Conservation (phyloP, 2,797 vertebrate genomes). For the Pteropus rufus region DNA sequence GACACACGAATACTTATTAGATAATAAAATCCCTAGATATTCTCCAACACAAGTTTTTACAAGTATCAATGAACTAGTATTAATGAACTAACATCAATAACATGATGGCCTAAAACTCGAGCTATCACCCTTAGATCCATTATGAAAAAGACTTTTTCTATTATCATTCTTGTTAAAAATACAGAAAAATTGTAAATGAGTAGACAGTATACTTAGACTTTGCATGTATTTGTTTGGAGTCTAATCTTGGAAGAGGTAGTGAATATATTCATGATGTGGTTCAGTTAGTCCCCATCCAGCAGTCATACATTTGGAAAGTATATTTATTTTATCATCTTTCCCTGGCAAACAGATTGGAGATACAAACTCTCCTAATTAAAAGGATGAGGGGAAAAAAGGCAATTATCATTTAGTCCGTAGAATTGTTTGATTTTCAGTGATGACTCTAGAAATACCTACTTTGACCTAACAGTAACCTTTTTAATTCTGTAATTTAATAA, state of each 20-base stretch:
- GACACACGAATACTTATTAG: background rate
- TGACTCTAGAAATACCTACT: background rate
- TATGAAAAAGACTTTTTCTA: background rate
- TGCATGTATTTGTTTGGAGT: background rate
- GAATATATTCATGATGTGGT: background rate
- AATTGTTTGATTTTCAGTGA: background rate
- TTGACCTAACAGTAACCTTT: background rate
- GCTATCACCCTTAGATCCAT: background rate
- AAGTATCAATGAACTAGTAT: background rate
- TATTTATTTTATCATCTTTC: slow-evolving; percentile 21
- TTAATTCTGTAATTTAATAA: background rate
- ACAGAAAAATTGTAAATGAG: background rate
- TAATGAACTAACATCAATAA: background rate
- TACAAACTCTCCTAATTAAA: slow-evolving; percentile 2
- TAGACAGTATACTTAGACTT: background rate
- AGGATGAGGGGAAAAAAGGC: background rate
- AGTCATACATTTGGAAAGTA: background rate
- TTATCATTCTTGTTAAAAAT: background rate
- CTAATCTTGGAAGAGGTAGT: background rate
- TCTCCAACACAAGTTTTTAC: background rate
- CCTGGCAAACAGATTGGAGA: background rate
- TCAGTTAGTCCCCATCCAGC: background rate
- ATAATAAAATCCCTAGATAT: background rate
- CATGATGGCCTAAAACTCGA: background rate
- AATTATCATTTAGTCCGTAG: background rate